These are phyloP conservation scores for Loris lydekkerianus DNA, from an alignment of 2,797 vertebrate species.

Conservation along the genomic window DNA sequence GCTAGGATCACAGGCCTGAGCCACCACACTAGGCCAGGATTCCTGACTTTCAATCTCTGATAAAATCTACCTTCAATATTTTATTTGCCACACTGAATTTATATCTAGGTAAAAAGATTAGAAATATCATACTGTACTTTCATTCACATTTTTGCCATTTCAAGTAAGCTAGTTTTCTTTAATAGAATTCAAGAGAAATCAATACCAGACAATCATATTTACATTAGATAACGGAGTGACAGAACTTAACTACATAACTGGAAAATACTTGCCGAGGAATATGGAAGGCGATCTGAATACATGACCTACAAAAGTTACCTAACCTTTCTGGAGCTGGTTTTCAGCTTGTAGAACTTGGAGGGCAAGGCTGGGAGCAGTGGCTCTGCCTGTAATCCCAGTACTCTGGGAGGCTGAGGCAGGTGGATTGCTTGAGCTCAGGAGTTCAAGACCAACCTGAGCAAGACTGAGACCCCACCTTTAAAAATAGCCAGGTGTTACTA, in stretches of 20 bases:
- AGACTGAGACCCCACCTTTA: too few relatives aligned
- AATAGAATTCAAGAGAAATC: conserved; percentile 6
- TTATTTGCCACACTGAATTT: conserved; percentile 32
- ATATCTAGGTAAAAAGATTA: not conserved
- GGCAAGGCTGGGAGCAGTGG: too few relatives aligned
- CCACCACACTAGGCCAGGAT: not conserved
- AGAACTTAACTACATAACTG: not conserved
- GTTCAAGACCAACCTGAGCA: too few relatives aligned
- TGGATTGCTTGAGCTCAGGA: too few relatives aligned
- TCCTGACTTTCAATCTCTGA: not conserved
- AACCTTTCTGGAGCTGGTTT: not conserved
- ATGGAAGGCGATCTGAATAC: not conserved
- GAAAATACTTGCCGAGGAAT: not conserved
- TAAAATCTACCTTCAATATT: conserved; percentile 24
- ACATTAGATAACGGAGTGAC: not conserved
- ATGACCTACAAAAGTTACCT: not conserved
- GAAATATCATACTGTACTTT: conserved; percentile 48
- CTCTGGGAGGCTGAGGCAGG: too few relatives aligned
- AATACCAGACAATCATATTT: not conserved
- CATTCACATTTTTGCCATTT: conserved; percentile 20
- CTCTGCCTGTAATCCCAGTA: too few relatives aligned
- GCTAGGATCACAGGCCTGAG: too few relatives aligned
- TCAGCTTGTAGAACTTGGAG: not conserved
- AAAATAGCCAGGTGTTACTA: too few relatives aligned
- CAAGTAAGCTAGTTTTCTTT: conserved; percentile 39